Evolutionary conservation across 2,888 invertebrate species (phyloP), one percentile per base, ranked within the genome.

Genomic region (Dastarcus helophoroides): DNA sequence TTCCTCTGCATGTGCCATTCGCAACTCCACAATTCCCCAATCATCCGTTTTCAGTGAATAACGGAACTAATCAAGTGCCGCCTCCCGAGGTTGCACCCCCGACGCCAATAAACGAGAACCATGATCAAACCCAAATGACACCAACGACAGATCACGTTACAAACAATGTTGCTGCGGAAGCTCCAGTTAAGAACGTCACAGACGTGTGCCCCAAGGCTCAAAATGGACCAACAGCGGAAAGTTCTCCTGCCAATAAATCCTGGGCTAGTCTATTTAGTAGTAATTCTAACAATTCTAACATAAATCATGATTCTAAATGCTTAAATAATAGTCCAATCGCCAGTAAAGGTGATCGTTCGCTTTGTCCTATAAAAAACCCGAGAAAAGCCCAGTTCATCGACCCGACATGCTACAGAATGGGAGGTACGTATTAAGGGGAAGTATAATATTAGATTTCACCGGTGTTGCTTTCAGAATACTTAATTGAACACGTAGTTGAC

Each of bases 401-500:
- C 58, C 79, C 79, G 2, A 69, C 72, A 46, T 72, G 73, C 0
- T 75, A 74, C 46, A 67, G 76, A 49, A 75, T 78, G 69, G 79
- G 77, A 59, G 79, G 80, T 79, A 22, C 23, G 31, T 26, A 13
- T 9, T 30, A 3, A 3, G 19, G 6, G 9, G n/a, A n/a, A n/a
- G 12, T 14, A 5, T 26, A 11, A 5, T 6, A 14, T 15, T 22
- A 22, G 22, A 14, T 17, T 33, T 28, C n/a, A n/a, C n/a, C n/a
- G n/a, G n/a, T n/a, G n/a, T 14, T 31, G 14, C 27, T 60, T 70
- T 49, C 69, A 74, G 86, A 86, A 58, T 82, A 77, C 60, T 65
- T 90, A 35, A 65, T 73, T 2, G 74, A 73, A 47, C 80, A 86
- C 54, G 71, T 74, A 50, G 67, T 86, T 47, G 85, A 88, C 54